A percentile compares a stretch with the other conserved stretches of the same genome.
Conservation (phyloP, 2,113 vertebrate species). For the Rhinolophus ferrumequinum region DNA sequence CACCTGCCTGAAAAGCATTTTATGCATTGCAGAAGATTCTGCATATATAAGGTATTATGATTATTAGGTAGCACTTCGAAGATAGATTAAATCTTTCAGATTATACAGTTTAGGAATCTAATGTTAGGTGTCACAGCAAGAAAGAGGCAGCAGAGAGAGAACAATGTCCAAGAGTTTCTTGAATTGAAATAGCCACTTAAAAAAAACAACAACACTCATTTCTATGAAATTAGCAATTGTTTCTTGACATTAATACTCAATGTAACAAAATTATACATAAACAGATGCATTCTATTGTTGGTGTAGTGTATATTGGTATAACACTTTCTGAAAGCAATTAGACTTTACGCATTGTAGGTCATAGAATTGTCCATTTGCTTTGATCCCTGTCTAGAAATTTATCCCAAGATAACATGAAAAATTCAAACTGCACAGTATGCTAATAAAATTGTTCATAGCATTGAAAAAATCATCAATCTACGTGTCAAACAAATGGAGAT, state of each 20-base stretch:
- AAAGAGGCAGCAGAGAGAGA: background rate
- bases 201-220: background rate
- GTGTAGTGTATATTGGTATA: background rate
- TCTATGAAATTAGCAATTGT: background rate
- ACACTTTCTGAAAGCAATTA: background rate
- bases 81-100: background rate
- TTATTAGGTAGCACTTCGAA: background rate
- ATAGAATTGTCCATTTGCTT: background rate
- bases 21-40: background rate
- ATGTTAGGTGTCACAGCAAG: background rate
- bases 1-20: background rate
- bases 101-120: background rate
- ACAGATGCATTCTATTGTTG: background rate
- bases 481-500: background rate
- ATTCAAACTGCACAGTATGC: background rate
- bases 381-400: background rate
- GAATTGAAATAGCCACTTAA: background rate
- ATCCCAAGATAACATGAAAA: conserved; percentile 23
- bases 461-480: background rate
- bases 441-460: background rate
- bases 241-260: background rate
- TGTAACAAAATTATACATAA: background rate
- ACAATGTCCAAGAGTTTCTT: background rate
- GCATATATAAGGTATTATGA: background rate
- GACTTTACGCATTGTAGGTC: background rate